phyloP scores from a whole-genome alignment of 2,113 vertebrate genomes.

The Thamnaconus septentrionalis region DNA sequence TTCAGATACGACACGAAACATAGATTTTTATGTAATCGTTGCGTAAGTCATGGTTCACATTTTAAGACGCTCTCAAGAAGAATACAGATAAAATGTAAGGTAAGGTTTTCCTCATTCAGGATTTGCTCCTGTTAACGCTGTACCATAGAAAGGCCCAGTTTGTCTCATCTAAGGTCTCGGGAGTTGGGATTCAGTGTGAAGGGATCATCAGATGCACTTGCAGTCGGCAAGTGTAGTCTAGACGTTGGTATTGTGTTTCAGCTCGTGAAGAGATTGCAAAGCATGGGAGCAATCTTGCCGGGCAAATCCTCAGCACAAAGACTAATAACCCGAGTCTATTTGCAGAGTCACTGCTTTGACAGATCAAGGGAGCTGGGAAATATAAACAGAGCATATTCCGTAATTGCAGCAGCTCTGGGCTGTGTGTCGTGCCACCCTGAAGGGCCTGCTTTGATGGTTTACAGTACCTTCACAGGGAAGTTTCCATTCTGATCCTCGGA shows the following conservation, averaged over 20 bases:
- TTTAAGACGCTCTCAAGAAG: too few relatives aligned
- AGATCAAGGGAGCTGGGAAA: slow-evolving; percentile 70
- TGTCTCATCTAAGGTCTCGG: too few relatives aligned
- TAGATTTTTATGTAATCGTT: too few relatives aligned
- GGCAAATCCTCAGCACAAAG: slow-evolving; percentile 62
- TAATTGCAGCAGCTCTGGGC: slow-evolving; percentile 65
- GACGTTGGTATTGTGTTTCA: slow-evolving; percentile 43
- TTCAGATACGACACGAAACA: too few relatives aligned
- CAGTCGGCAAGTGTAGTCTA: slow-evolving; percentile 20
- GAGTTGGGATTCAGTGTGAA: too few relatives aligned
- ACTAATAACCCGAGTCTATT: slow-evolving; percentile 60
- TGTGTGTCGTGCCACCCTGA: slow-evolving; percentile 68
- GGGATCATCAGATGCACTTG: not conserved
- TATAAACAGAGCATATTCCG: slow-evolving; percentile 69
- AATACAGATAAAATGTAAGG: too few relatives aligned
- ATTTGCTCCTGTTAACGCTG: too few relatives aligned
- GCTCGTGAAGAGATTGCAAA: slow-evolving; percentile 48
- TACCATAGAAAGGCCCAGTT: slow-evolving; percentile 20
- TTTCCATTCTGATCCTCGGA: slow-evolving; percentile 70
- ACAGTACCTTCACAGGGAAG: slow-evolving; percentile 68
- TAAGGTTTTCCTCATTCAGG: too few relatives aligned
- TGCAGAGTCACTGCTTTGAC: slow-evolving; percentile 70
- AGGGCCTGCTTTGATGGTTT: slow-evolving; percentile 57
- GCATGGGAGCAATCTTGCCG: slow-evolving; percentile 61
- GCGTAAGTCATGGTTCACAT: too few relatives aligned